Conservation (phyloP, 2,113 vertebrate species). For the Epinephelus moara region DNA sequence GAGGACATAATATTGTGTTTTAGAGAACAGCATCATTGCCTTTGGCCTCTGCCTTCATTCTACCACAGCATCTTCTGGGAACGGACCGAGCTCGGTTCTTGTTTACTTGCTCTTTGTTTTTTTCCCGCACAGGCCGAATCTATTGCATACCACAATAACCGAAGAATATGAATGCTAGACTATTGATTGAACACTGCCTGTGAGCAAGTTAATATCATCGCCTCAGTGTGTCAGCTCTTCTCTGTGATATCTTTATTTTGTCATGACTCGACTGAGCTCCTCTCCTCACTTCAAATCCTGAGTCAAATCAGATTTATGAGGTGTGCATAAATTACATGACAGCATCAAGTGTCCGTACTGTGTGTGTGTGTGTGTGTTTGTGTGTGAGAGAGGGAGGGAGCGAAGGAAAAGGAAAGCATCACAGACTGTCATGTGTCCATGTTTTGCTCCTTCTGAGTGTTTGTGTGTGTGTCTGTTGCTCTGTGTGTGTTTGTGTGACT, state of each 20-base stretch:
- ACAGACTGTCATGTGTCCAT: background rate
- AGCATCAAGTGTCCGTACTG: background rate
- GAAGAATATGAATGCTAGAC: conserved; percentile 54
- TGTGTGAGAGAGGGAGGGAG: background rate
- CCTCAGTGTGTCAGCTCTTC: conserved; percentile 29
- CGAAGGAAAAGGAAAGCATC: background rate
- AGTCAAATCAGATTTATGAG: conserved; percentile 38
- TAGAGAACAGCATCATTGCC: conserved; percentile 47
- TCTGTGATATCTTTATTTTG: conserved; percentile 41
- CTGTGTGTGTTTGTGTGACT: conserved; percentile 49
- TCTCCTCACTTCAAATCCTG: conserved; percentile 14
- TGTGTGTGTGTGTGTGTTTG: background rate
- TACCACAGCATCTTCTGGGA: conserved; percentile 53
- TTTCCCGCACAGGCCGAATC: conserved; percentile 5
- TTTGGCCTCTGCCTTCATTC: conserved; percentile 43
- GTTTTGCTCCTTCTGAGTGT: background rate
- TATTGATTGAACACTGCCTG: conserved; percentile 57
- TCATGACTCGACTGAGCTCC: conserved; percentile 1
- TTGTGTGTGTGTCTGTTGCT: background rate
- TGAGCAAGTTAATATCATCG: conserved; percentile 35
- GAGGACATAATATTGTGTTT: conserved; percentile 64
- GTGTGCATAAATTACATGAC: conserved; percentile 20
- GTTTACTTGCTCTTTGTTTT: conserved; percentile 56
- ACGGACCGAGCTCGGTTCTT: conserved; percentile 18
- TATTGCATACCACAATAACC: conserved; percentile 45